Evolutionary conservation across 2,797 vertebrate species (phyloP), one percentile per base, ranked within the genome.

Genomic region (Ataeniobius toweri): DNA sequence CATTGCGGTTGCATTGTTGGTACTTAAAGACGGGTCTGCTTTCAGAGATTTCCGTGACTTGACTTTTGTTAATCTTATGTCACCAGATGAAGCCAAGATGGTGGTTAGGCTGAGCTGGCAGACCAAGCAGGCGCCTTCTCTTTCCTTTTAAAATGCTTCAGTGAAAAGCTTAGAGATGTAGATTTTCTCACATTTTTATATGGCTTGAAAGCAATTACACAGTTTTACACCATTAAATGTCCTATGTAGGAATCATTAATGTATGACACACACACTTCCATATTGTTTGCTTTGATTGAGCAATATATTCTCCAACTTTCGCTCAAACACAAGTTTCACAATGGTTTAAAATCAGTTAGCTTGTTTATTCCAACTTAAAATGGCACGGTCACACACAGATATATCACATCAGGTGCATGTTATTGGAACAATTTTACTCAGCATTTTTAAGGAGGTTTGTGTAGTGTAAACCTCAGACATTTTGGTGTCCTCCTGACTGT

Each of bases 111-210:
- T 0, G 26, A 75, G 72, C 61, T 76, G 75, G 71, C 80, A 72
- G 84, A 76, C 58, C 58, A 9, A 80, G 58, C 1, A 78, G 85
- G 82, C 79, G 70, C 79, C 77, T 9, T 78, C 70, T 77, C 56
- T 50, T 80, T 78, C 41, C 84, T 75, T 76, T 72, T 80, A 78
- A 89, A 88, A 85, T 16, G 61, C 73, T 75, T 51, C 63, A 68
- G 36, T 76, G 65, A 78, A 71, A 73, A 14, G 5, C 36, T 41
- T n/a, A 46, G 22, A 61, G 28, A 73, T 67, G 78, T 70, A 81
- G 76, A 71, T 65, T 79, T 85, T 48, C 72, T 50, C 6, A 36
- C 50, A 55, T 70, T 74, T 71, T n/a, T n/a, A 5, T 58, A n/a
- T 59, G 41, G 26, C 58, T 74, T 59, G 8, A 50, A 0, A 67